These are phyloP conservation scores for Dugesia japonica DNA, from an alignment of 2,888 invertebrate species.

Conservation along the genomic window DNA sequence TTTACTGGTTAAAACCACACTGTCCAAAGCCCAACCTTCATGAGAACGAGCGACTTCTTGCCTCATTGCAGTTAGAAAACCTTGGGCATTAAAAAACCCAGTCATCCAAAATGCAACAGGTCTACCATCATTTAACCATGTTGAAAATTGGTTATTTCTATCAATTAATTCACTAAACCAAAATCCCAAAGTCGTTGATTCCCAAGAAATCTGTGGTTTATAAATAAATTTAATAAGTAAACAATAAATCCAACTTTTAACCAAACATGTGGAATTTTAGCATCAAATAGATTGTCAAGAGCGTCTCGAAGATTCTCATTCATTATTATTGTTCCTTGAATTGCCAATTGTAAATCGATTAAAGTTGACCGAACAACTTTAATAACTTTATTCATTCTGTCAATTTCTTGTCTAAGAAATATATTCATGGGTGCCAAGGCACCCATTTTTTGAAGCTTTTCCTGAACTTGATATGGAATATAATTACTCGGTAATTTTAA, in stretches of 20 bases:
- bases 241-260: slow-evolving; percentile 61
- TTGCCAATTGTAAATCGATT: slow-evolving; percentile 74
- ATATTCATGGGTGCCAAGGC: slow-evolving; percentile 84
- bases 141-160: slow-evolving; percentile 69
- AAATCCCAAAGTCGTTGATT: slow-evolving; percentile 84
- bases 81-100: slow-evolving; percentile 87
- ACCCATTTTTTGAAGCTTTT: slow-evolving; percentile 58
- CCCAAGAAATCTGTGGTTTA: slow-evolving; percentile 69
- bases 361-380: slow-evolving; percentile 62
- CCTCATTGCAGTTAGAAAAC: slow-evolving; percentile 49
- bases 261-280: slow-evolving; percentile 77
- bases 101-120: slow-evolving; percentile 90
- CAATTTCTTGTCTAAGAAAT: slow-evolving; percentile 62
- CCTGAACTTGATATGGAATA: neutral
- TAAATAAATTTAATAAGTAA: slow-evolving; percentile 20
- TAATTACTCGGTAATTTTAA: slow-evolving; percentile 37
- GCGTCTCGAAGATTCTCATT: slow-evolving; percentile 71
- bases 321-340: slow-evolving; percentile 92
- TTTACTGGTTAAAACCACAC: slow-evolving; percentile 47
- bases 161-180: slow-evolving; percentile 91
- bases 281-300: slow-evolving; percentile 86
- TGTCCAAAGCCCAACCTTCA: slow-evolving; percentile 48
- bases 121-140: slow-evolving; percentile 63
- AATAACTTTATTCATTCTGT: slow-evolving; percentile 71
- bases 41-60: slow-evolving; percentile 49